Conservation (phyloP, 1,140 invertebrate genomes). For the Drosophila auraria region DNA sequence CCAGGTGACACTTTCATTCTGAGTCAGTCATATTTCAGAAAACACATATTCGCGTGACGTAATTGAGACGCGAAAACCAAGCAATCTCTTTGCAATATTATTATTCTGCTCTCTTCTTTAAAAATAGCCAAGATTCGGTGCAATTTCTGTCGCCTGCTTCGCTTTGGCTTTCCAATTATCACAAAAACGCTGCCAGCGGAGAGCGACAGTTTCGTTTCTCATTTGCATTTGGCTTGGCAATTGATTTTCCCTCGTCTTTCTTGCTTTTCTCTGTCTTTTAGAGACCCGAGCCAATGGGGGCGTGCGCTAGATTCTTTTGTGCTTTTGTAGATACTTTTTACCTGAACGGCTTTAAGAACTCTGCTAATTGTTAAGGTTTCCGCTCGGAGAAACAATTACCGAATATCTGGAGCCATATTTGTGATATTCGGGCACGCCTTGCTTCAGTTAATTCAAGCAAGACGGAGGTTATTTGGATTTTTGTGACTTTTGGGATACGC, state of each 20-base stretch:
- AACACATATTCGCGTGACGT: conserved; percentile 33
- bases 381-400: conserved; percentile 70
- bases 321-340: conserved; percentile 22
- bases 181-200: conserved; percentile 51
- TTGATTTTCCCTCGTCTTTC: conserved; percentile 50
- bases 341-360: conserved; percentile 26
- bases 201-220: conserved; percentile 55
- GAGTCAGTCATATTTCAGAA: conserved; percentile 2
- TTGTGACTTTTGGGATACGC: conserved; percentile 45
- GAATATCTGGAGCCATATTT: conserved; percentile 71
- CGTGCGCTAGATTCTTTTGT: conserved; percentile 56
- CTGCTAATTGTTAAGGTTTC: conserved; percentile 74
- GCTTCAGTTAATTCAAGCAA: conserved; percentile 58
- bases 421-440: conserved; percentile 37
- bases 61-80: conserved; percentile 33
- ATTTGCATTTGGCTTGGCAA: conserved; percentile 57
- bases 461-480: conserved; percentile 40
- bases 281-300: conserved; percentile 47
- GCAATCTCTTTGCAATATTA: conserved; percentile 15
- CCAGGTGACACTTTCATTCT: conserved; percentile 3
- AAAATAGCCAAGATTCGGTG: conserved; percentile 65
- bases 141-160: conserved; percentile 61
- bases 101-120: conserved; percentile 23
- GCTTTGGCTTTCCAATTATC: conserved; percentile 67
- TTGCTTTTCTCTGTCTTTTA: conserved; percentile 12